phyloP scores from a whole-genome alignment of 2,113 vertebrate species.

The Propithecus coquereli region DNA sequence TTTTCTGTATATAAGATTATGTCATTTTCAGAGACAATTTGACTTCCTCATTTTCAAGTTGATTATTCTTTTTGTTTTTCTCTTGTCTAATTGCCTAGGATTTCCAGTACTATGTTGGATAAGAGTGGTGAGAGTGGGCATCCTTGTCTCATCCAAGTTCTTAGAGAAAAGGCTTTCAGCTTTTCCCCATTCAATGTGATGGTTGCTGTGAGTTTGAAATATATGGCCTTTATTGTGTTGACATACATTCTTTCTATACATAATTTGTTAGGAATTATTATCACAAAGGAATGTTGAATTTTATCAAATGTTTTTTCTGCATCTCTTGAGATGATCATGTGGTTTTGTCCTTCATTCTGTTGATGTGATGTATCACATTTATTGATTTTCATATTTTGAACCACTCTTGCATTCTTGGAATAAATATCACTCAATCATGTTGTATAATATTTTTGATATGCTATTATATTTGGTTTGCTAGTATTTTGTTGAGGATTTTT shows the following conservation, averaged over 20 bases:
- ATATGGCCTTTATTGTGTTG: background rate
- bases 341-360: background rate
- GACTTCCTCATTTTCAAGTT: background rate
- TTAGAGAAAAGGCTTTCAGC: background rate
- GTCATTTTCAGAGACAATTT: background rate
- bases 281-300: background rate
- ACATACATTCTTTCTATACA: background rate
- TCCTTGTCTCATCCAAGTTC: background rate
- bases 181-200: background rate
- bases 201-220: background rate
- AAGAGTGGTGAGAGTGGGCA: background rate
- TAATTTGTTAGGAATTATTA: background rate
- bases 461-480: background rate
- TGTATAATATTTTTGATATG: background rate
- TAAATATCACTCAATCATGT: background rate
- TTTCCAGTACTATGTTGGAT: background rate
- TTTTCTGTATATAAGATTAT: background rate
- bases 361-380: background rate
- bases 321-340: background rate
- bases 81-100: background rate
- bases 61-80: background rate
- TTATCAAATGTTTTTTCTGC: background rate
- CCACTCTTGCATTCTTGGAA: background rate
- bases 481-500: background rate
- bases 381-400: background rate